phyloP scores from a whole-genome alignment of 2,113 vertebrate genomes.

The Python bivittatus region DNA sequence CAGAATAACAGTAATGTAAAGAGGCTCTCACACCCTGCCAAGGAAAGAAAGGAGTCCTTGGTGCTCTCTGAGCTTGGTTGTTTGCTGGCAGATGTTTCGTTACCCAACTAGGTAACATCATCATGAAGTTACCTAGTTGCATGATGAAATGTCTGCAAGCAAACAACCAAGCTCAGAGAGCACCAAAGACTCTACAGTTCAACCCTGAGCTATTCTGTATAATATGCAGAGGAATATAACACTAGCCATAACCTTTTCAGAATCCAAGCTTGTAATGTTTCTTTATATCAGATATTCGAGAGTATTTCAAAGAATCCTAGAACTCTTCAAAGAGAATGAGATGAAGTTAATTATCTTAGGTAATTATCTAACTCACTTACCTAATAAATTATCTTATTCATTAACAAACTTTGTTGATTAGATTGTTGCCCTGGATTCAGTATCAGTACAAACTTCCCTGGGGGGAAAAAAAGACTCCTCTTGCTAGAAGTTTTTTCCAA shows the following conservation, averaged over 20 bases:
- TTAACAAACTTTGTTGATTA: not conserved
- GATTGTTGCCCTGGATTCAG: not conserved
- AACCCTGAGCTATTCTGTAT: no score
- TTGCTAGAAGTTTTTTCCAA: not conserved
- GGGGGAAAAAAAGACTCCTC: not conserved
- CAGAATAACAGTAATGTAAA: no score
- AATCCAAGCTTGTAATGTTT: not conserved
- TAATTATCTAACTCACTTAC: not conserved
- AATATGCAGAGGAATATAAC: not conserved
- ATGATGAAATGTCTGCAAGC: no score
- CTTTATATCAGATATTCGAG: not conserved
- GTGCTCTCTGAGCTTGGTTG: no score
- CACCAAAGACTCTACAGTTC: no score
- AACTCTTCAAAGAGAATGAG: not conserved
- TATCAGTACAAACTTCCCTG: not conserved
- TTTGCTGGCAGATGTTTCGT: no score
- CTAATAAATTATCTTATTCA: not conserved
- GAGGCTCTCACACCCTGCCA: no score
- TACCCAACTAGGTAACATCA: no score
- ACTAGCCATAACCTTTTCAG: not conserved
- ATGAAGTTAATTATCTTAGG: not conserved
- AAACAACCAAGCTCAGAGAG: no score
- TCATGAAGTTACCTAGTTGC: no score
- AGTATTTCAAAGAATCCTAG: not conserved
- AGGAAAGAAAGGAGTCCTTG: no score